Conservation (phyloP, 2,888 invertebrate species). For the Hydroisotoma schaefferi region DNA sequence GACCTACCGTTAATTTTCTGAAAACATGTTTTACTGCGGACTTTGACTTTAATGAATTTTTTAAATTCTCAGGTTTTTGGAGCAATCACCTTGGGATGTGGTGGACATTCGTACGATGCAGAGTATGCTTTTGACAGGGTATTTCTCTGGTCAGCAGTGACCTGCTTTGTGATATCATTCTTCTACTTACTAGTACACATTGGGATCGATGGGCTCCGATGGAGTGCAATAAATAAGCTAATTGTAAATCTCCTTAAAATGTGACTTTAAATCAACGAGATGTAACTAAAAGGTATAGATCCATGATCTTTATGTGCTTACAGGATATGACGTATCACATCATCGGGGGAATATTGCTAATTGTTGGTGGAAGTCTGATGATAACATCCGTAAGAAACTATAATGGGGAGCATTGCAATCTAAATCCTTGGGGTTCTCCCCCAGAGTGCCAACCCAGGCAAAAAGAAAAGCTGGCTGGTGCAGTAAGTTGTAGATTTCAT, state of each 20-base stretch:
- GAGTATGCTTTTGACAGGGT: conserved; percentile 22
- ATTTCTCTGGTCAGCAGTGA: conserved; percentile 24
- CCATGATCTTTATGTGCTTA: not conserved
- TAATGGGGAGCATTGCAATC: not conserved
- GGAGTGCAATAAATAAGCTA: conserved; percentile 13
- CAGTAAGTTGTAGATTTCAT: conserved; percentile 20
- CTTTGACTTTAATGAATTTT: conserved; percentile 9
- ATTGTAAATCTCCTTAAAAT: conserved; percentile 20
- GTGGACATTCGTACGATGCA: conserved; percentile 11
- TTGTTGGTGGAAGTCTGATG: conserved; percentile 35
- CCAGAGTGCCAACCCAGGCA: conserved; percentile 7
- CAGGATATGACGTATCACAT: conserved; percentile 36
- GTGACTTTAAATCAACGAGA: conserved; percentile 4
- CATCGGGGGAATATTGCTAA: conserved; percentile 27
- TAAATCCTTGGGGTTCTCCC: not conserved
- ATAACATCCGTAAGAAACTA: conserved; percentile 25
- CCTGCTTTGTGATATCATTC: conserved; percentile 24
- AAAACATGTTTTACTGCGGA: not conserved
- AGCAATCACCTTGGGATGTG: conserved; percentile 27
- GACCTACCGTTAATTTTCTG: not conserved
- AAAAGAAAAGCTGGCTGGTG: conserved; percentile 29
- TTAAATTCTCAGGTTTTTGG: conserved; percentile 31
- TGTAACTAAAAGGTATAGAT: too few species aligned
- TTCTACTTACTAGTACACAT: conserved; percentile 20
- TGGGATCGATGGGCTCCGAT: conserved; percentile 7